A percentile compares a stretch with the other conserved stretches of the same genome.
phyloP scores from a whole-genome alignment of 2,113 vertebrate genomes.

The Labrus mixtus region DNA sequence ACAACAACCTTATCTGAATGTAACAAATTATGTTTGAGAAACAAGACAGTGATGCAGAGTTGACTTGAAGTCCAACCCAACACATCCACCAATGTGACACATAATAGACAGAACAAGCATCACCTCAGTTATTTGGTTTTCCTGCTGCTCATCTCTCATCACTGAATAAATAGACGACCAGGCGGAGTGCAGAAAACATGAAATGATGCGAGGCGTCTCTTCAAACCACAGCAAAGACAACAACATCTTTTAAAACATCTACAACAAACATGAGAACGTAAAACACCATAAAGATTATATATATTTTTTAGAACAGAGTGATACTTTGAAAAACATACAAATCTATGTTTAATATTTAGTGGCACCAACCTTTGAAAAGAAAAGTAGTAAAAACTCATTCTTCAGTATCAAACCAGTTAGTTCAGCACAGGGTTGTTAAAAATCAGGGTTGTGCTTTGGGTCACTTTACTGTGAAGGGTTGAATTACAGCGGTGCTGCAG shows the following conservation, averaged over 20 bases:
- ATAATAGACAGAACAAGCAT: not conserved
- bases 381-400: not conserved
- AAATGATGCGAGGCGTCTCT: conserved; percentile 17
- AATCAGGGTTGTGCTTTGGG: not conserved
- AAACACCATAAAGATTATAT: not conserved
- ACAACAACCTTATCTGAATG: too few relatives aligned
- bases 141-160: too few relatives aligned
- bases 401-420: not conserved
- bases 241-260: not conserved
- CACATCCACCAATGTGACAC: too few relatives aligned
- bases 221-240: conserved; percentile 31
- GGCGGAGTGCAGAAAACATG: not conserved
- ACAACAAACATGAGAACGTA: conserved; percentile 4
- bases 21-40: too few relatives aligned
- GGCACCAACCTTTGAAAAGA: conserved; percentile 4
- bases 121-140: conserved; percentile 6
- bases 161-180: conserved; percentile 23
- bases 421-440: conserved; percentile 1
- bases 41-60: too few relatives aligned
- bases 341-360: not conserved
- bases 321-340: not conserved
- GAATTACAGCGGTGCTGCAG: not conserved
- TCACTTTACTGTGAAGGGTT: conserved; percentile 10
- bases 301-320: not conserved
- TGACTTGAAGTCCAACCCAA: too few relatives aligned